phyloP scores from a whole-genome alignment of 1,140 invertebrate species.

The Acromyrmex heyeri region DNA sequence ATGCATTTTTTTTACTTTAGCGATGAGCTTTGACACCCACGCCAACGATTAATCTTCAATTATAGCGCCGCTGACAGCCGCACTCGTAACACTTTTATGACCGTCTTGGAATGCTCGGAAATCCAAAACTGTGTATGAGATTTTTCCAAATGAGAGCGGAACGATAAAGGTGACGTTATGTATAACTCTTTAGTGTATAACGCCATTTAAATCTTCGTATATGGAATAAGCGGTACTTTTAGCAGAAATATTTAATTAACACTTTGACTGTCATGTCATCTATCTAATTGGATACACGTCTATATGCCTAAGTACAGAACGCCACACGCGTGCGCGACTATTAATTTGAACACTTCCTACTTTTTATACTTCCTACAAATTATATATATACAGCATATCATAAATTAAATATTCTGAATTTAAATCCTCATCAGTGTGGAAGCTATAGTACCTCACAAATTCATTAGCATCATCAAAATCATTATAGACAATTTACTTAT shows the following conservation, averaged over 20 bases:
- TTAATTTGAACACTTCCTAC: too few relatives aligned
- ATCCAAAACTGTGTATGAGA: conserved; percentile 42
- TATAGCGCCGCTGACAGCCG: conserved; percentile 77
- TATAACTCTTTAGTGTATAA: neutral
- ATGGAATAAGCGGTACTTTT: neutral
- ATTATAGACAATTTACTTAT: too few relatives aligned
- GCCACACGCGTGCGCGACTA: too few relatives aligned
- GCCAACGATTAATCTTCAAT: conserved; percentile 81
- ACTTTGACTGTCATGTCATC: too few relatives aligned
- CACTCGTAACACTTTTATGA: conserved; percentile 80
- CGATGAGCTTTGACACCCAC: conserved; percentile 69
- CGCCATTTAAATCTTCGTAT: neutral
- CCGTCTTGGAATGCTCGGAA: conserved; percentile 17
- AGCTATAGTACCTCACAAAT: too few relatives aligned
- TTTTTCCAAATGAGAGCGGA: conserved; percentile 32
- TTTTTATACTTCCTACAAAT: too few relatives aligned
- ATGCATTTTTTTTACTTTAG: conserved; percentile 68
- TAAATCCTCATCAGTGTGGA: too few relatives aligned
- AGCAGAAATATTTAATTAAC: neutral
- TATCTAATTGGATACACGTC: neutral
- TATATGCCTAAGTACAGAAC: too few relatives aligned
- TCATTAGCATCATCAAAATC: too few relatives aligned
- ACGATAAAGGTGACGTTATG: neutral
- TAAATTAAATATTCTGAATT: too few relatives aligned
- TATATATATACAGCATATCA: too few relatives aligned